Percentiles rank a stretch among this genome's conserved stretches.
phyloP scores from a whole-genome alignment of 1,140 invertebrate genomes.

The Paraescarpia echinospica region DNA sequence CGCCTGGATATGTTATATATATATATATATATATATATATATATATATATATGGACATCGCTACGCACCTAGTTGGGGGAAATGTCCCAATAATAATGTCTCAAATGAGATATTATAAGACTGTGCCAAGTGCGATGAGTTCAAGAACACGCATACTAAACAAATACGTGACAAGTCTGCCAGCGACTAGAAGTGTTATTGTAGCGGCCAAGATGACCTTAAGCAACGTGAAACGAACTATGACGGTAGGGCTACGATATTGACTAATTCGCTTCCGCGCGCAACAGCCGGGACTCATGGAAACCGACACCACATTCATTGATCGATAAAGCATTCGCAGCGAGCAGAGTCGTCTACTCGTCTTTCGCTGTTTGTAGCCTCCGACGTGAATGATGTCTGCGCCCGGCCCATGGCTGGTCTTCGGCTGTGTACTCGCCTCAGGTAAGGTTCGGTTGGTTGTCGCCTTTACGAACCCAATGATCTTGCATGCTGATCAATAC shows the following conservation, averaged over 20 bases:
- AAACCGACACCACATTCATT: neutral
- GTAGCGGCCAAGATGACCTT: neutral
- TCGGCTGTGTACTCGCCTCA: neutral
- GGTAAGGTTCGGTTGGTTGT: neutral
- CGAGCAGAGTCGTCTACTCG: neutral
- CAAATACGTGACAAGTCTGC: no score
- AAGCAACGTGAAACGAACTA: neutral
- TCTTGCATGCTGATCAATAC: neutral
- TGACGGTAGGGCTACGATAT: neutral
- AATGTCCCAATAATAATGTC: no score
- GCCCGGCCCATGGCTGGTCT: neutral
- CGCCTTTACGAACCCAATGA: no score
- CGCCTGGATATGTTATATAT: no score
- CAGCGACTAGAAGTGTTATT: neutral
- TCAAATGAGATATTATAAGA: no score
- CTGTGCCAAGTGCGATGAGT: no score
- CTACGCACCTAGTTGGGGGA: no score
- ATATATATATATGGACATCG: no score
- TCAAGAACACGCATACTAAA: no score
- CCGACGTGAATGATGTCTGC: neutral
- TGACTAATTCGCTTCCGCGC: neutral
- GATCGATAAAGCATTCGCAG: neutral
- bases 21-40: no score
- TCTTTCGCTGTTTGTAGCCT: neutral
- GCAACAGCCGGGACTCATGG: neutral